Conservation (phyloP, 2,113 vertebrate genomes). For the Catagonus wagneri region DNA sequence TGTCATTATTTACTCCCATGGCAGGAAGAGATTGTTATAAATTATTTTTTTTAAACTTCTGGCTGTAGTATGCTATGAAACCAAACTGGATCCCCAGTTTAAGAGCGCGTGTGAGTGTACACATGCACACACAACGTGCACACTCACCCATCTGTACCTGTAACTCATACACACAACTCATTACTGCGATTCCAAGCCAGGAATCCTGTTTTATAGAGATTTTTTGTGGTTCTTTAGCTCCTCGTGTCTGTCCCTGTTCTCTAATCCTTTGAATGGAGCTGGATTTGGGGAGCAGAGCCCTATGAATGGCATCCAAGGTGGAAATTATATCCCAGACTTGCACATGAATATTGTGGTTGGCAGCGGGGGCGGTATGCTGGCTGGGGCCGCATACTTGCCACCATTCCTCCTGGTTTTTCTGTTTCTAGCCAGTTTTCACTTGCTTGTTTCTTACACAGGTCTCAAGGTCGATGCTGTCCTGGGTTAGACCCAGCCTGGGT, state of each 20-base stretch:
- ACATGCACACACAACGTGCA: no score
- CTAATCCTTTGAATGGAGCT: constrained; percentile 46
- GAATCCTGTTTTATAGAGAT: constrained; percentile 49
- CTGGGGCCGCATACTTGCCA: not conserved
- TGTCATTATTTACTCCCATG: not conserved
- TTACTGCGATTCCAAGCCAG: not conserved
- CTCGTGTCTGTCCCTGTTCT: constrained; percentile 13
- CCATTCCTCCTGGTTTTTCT: not conserved
- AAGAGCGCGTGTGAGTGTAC: not conserved
- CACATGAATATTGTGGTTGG: not conserved
- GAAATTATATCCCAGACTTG: not conserved
- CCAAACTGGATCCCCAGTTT: not conserved
- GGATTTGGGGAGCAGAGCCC: constrained; percentile 13
- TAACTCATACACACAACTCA: not conserved
- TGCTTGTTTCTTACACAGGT: not conserved
- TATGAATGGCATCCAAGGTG: constrained; percentile 24
- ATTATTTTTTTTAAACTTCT: not conserved
- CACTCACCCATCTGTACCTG: not conserved
- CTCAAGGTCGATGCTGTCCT: not conserved
- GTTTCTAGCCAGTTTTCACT: not conserved
- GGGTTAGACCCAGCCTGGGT: not conserved
- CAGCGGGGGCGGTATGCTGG: not conserved
- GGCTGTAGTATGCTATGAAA: not conserved
- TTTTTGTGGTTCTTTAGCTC: constrained; percentile 45
- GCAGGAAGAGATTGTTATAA: not conserved